Evolutionary conservation across 2,797 vertebrate genomes (phyloP).

Genomic region (Oreochromis mossambicus): DNA sequence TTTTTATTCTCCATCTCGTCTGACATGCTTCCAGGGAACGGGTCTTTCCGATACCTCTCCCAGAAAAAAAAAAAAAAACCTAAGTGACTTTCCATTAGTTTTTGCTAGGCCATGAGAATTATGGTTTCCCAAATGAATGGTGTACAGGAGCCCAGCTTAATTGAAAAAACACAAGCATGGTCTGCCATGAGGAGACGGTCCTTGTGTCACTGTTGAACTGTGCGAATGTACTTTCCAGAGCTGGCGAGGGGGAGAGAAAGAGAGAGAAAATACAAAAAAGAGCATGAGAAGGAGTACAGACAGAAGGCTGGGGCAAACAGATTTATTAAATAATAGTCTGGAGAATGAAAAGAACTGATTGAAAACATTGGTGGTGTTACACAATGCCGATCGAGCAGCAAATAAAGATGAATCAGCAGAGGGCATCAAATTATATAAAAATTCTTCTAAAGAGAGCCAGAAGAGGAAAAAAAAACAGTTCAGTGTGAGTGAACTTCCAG

Average conservation of each 20-base stretch:
- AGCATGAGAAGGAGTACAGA: conserved; percentile 53
- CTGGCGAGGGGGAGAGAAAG: conserved; percentile 52
- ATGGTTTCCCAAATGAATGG: conserved; percentile 85
- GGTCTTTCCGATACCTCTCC: conserved; percentile 72
- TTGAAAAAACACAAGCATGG: conserved; percentile 83
- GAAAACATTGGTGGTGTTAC: conserved; percentile 19
- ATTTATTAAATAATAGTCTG: conserved; percentile 41
- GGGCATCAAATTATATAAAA: neutral
- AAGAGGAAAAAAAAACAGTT: neutral
- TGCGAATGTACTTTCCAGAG: conserved; percentile 82
- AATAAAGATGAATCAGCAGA: neutral
- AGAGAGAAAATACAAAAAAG: conserved; percentile 56
- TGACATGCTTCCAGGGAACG: conserved; percentile 49
- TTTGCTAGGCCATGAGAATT: conserved; percentile 83
- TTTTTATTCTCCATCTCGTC: conserved; percentile 44
- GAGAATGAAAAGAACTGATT: conserved; percentile 21
- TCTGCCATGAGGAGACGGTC: conserved; percentile 77
- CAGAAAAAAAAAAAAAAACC: conserved; percentile 57
- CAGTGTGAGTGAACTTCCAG: neutral
- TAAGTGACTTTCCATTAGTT: conserved; percentile 92
- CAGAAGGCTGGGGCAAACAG: conserved; percentile 44
- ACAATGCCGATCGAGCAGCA: neutral
- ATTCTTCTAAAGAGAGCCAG: neutral
- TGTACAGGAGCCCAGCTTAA: conserved; percentile 80
- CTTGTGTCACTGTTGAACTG: conserved; percentile 76